Evolutionary conservation across 2,797 vertebrate species (phyloP).

Genomic region (Phoxinus dragarum): DNA sequence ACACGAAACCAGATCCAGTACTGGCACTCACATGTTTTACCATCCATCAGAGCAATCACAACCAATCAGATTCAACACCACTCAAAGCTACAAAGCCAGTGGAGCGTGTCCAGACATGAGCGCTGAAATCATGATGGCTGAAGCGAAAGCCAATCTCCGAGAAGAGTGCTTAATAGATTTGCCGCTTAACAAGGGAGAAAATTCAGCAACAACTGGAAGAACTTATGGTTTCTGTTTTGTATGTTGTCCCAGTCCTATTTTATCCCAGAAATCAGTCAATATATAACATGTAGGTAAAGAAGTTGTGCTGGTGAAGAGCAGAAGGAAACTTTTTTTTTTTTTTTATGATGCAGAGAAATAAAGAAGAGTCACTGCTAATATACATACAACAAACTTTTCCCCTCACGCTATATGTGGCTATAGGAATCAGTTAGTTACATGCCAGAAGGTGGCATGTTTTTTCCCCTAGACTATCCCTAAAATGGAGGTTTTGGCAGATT

Average conservation of each 20-base stretch:
- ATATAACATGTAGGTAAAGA: not conserved
- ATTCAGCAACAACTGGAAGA: slow-evolving; percentile 48
- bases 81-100: slow-evolving; percentile 47
- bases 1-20: slow-evolving; percentile 27
- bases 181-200: slow-evolving; percentile 41
- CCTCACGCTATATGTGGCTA: too few species aligned
- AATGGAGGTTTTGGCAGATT: not conserved
- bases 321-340: not conserved
- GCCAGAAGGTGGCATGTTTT: too few species aligned
- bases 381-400: too few species aligned
- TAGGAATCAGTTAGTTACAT: too few species aligned
- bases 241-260: not conserved
- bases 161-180: slow-evolving; percentile 60
- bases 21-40: slow-evolving; percentile 40
- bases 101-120: slow-evolving; percentile 37
- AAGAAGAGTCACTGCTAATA: too few species aligned
- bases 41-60: slow-evolving; percentile 51
- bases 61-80: slow-evolving; percentile 46
- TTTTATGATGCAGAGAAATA: too few species aligned
- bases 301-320: slow-evolving; percentile 30
- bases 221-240: slow-evolving; percentile 40
- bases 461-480: not conserved
- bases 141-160: slow-evolving; percentile 39
- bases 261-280: not conserved
- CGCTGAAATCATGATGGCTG: slow-evolving; percentile 28